Percentiles rank a stretch among this genome's conserved stretches.
phyloP scores from a whole-genome alignment of 2,888 invertebrate genomes.

The Leptarthrus brevirostris region DNA sequence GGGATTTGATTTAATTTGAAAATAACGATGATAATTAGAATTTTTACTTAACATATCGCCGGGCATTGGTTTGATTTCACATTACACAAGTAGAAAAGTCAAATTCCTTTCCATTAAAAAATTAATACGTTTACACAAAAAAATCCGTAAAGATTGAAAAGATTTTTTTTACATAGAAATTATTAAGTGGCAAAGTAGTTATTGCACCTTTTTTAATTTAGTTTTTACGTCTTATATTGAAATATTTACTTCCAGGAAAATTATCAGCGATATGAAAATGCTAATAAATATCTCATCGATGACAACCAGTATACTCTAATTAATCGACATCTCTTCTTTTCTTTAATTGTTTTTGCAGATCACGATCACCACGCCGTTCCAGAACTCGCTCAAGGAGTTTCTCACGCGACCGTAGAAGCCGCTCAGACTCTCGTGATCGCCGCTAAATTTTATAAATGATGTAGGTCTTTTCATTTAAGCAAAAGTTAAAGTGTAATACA shows the following conservation, averaged over 20 bases:
- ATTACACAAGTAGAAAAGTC: background rate
- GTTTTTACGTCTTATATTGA: background rate
- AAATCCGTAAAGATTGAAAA: slow-evolving; percentile 16
- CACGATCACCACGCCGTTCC: slow-evolving; percentile 65
- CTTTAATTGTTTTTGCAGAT: slow-evolving; percentile 61
- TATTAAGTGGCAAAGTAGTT: slow-evolving; percentile 21
- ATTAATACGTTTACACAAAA: slow-evolving; percentile 8
- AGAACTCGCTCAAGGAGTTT: slow-evolving; percentile 69
- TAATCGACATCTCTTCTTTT: slow-evolving; percentile 2
- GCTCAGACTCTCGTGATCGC: slow-evolving; percentile 72
- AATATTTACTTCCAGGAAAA: slow-evolving; percentile 15
- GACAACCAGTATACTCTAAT: background rate
- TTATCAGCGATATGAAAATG: background rate
- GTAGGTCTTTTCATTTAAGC: slow-evolving; percentile 21
- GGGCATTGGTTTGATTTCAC: too few relatives aligned
- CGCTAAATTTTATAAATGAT: slow-evolving; percentile 63
- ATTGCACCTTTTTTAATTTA: slow-evolving; percentile 12
- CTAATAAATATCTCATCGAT: background rate
- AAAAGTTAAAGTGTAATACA: background rate
- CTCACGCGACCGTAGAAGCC: slow-evolving; percentile 71
- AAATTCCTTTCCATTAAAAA: background rate
- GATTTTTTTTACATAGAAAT: slow-evolving; percentile 15
- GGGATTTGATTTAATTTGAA: slow-evolving; percentile 26
- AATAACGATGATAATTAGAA: background rate
- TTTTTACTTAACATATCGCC: background rate